Conservation (phyloP, 2,113 vertebrate species). For the human (Homo sapiens) region GRCh38 chr9:33237001-33237500, state of each 20-base stretch:
- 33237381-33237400: neutral
- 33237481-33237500: neutral
- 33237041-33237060: neutral
- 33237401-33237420: neutral
- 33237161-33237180: neutral
- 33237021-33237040: neutral
- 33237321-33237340: neutral
- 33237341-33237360: neutral
- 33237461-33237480: neutral
- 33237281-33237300: neutral
- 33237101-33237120: too few relatives aligned
- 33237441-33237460: neutral
- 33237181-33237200: neutral
- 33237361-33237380: neutral
- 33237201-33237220: neutral
- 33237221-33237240: neutral
- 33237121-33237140: neutral
- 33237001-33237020: neutral
- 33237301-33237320: neutral
- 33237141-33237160: neutral
- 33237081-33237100: neutral
- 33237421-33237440: neutral
- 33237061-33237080: neutral
- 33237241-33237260: neutral
- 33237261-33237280: neutral